Percentiles rank a stretch among this genome's conserved stretches.
Conservation (phyloP, 1,140 invertebrate species). For the Dendrolimus kikuchii region DNA sequence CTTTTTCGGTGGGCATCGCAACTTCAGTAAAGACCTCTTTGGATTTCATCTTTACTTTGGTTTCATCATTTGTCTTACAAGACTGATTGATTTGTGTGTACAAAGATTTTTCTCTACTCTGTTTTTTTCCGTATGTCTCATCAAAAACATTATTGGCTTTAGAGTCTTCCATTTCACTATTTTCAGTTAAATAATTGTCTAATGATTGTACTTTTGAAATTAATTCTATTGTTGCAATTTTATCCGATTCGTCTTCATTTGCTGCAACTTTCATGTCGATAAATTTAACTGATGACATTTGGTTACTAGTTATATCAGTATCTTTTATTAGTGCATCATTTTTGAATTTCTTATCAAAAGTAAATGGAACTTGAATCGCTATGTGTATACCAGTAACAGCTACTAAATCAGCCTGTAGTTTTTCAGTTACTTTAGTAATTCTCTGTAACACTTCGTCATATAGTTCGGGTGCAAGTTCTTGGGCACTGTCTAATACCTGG, state of each 20-base stretch:
- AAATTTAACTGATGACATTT: not conserved
- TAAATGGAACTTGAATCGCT: conserved; percentile 12
- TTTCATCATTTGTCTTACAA: too few relatives aligned
- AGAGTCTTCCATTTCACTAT: too few relatives aligned
- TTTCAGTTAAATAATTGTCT: too few relatives aligned
- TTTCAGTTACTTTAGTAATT: conserved; percentile 25
- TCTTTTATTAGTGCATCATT: not conserved
- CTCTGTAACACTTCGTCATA: conserved; percentile 22
- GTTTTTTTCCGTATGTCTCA: too few relatives aligned
- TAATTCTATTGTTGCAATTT: not conserved
- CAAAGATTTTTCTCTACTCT: too few relatives aligned
- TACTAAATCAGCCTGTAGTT: conserved; percentile 27
- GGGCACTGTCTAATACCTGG: conserved; percentile 26
- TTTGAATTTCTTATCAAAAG: conserved; percentile 3
- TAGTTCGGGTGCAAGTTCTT: conserved; percentile 24
- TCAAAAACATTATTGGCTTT: too few relatives aligned
- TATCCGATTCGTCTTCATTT: conserved; percentile 3
- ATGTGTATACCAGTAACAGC: conserved; percentile 21
- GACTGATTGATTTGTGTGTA: too few relatives aligned
- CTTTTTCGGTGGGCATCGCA: too few relatives aligned
- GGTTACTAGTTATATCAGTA: not conserved
- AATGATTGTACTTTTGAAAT: not conserved
- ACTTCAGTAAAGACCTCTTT: too few relatives aligned
- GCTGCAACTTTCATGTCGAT: not conserved
- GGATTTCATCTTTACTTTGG: too few relatives aligned